phyloP scores from a whole-genome alignment of 2,797 vertebrate genomes.

The Rallus crepitans region DNA sequence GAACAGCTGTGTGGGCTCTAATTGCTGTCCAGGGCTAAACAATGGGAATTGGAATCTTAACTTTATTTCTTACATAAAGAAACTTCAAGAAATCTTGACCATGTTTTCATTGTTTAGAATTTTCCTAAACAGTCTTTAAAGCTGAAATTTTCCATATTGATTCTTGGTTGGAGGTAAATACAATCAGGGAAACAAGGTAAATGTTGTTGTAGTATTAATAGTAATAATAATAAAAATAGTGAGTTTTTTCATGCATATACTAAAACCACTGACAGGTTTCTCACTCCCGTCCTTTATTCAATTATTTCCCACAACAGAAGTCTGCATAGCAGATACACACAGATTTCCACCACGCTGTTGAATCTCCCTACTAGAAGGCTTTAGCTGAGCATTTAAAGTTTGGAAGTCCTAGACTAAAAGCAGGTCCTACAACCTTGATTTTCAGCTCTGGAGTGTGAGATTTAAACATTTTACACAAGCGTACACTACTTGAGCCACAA shows the following conservation, averaged over 20 bases:
- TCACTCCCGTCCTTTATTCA: neutral
- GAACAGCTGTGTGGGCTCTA: too few species aligned
- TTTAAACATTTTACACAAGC: neutral
- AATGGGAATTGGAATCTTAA: neutral
- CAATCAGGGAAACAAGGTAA: neutral
- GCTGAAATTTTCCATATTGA: neutral
- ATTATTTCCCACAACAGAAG: neutral
- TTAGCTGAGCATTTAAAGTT: neutral
- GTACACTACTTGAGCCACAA: accelerated
- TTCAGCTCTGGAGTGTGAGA: neutral
- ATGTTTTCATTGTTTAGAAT: neutral
- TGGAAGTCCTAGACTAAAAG: neutral
- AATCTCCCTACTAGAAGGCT: neutral
- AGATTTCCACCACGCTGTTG: neutral
- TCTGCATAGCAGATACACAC: neutral
- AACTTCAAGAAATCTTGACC: neutral
- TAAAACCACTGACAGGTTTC: neutral
- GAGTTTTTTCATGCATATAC: neutral
- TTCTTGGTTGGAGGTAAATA: neutral
- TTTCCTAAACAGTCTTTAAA: neutral
- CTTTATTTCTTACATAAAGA: neutral
- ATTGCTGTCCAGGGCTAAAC: too few species aligned
- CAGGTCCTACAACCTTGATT: neutral
- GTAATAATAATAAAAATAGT: neutral
- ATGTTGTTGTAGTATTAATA: too few species aligned